Base-by-base conservation (phyloP, 1,140 invertebrate genomes). In the Phthorimaea operculella region DNA sequence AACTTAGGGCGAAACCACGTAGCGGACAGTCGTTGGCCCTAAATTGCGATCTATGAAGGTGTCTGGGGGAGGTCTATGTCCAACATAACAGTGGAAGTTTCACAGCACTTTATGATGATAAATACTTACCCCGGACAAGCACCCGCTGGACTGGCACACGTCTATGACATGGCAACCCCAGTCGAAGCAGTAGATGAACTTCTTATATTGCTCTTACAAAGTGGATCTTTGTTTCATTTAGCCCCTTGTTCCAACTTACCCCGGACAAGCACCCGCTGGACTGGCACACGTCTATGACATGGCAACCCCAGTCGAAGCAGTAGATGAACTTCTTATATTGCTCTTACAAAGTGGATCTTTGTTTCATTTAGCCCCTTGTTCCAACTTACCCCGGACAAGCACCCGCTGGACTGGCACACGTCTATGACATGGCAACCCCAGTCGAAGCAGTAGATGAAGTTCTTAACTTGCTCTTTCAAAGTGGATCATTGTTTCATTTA, bases 241-340 rank as follows among this genome's bases (percentile, higher is more conserved):
- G 21, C 21, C 21, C 21, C 21, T 28, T 28, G 21, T 28, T 4
- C 6, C 21, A 48, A 72, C 80, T 70, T 14, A 86, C 85, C 65
- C 85, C 85, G 7, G 83, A 86, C 18, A 87, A 61, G 53, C 83
- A 86, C 0, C 85, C 85, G 51, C 85, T 87, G 45, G 81, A 82
- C 54, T 86, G 85, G 53, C 85, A 87, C 1, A 87, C 85, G 58
- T 86, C 83, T 17, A 87, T 86, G 9, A 87, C 81, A 55, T 87
- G 85, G 60, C 85, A 87, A 14, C 85, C 85, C 81, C 83, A 87
- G 63, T 87, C 85, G 64, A 87, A 87, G 65, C 85, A 87, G 63
- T 86, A 87, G 15, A 86, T 80, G 56, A 86, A 86, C 60, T 82
- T 79, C 64, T 79, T 81, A 2, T 70, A 69, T 75, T 66, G 4